Evolutionary conservation across 2,888 invertebrate species (phyloP).

Genomic region (Rhogogaster chlorosoma): DNA sequence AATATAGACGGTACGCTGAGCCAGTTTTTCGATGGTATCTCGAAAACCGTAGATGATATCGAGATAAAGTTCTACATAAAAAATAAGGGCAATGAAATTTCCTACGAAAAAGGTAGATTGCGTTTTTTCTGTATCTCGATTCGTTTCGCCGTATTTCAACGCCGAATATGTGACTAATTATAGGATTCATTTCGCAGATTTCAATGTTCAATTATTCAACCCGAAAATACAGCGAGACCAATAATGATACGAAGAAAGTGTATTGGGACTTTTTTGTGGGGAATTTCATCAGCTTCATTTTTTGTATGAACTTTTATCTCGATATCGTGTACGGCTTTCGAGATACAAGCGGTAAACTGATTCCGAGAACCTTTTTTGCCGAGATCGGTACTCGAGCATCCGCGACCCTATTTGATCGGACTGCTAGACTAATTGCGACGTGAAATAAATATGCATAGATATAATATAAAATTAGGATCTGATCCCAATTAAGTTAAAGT

Average conservation of each 20-base stretch:
- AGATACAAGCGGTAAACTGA: not conserved
- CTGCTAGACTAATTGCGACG: constrained; percentile 17
- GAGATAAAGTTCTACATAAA: not conserved
- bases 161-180: not conserved
- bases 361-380: not conserved
- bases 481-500: constrained; percentile 60
- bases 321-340: not conserved
- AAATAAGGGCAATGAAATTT: not conserved
- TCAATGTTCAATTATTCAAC: not conserved
- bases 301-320: not conserved
- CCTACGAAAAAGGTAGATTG: not conserved
- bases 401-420: not conserved
- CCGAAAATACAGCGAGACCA: not conserved
- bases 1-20: not conserved
- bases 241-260: not conserved
- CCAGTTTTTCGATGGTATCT: not conserved
- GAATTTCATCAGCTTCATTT: not conserved
- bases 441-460: constrained; percentile 11
- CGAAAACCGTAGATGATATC: not conserved
- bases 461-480: constrained; percentile 33
- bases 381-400: not conserved
- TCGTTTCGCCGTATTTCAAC: not conserved
- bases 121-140: not conserved
- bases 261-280: not conserved
- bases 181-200: too few relatives aligned